Conservation (phyloP, 2,797 vertebrate genomes). For the Acrocephalus scirpaceus region DNA sequence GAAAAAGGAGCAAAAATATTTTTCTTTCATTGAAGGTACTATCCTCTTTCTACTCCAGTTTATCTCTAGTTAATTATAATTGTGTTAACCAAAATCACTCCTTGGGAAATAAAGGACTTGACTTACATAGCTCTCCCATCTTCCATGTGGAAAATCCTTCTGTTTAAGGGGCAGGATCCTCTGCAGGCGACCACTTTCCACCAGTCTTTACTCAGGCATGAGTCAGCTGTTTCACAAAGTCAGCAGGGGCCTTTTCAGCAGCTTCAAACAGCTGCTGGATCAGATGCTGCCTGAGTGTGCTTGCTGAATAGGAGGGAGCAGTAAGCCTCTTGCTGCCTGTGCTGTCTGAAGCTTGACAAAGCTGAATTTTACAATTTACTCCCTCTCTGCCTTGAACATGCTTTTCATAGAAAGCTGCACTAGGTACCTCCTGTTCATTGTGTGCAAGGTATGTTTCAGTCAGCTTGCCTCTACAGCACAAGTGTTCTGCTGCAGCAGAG, state of each 20-base stretch:
- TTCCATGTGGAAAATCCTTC: neutral
- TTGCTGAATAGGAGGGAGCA: neutral
- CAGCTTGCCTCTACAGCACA: neutral
- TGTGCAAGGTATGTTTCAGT: rapidly evolving
- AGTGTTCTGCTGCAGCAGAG: neutral
- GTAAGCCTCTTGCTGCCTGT: neutral
- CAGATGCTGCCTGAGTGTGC: neutral
- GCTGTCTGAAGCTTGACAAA: neutral
- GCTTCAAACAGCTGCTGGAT: neutral
- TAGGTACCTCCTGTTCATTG: neutral
- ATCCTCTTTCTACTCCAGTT: neutral
- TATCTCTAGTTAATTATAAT: neutral
- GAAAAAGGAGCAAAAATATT: neutral
- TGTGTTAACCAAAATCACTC: neutral
- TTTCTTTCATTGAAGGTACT: neutral
- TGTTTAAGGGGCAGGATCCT: neutral
- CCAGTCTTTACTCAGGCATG: neutral
- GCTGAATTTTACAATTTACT: neutral
- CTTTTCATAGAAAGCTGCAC: neutral
- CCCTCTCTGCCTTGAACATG: neutral
- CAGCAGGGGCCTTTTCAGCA: constrained; percentile 10
- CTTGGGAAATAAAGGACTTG: neutral
- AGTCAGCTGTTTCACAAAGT: neutral
- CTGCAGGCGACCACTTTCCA: neutral
- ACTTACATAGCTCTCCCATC: neutral